Base-by-base conservation (phyloP, 1,140 invertebrate genomes). In the Mercenaria mercenaria region DNA sequence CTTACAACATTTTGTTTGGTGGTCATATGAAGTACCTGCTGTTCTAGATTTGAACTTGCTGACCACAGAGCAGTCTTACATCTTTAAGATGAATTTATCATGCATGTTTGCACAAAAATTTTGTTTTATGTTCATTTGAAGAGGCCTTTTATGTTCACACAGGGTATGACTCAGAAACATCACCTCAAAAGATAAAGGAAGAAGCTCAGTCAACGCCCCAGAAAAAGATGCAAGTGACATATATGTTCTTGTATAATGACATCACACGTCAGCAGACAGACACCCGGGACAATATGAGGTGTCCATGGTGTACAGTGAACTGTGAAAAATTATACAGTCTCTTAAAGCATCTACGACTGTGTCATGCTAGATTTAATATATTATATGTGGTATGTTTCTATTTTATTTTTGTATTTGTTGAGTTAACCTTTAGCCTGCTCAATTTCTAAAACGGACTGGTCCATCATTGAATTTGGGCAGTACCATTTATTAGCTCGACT, bases 161-260 rank as follows among this genome's bases (percentile, higher is more conserved):
- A 77, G 74, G 37, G 29, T 77, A 59, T 37, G 72, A 84, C 11
- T n/a, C n/a, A 20, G 69, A 85, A 59, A 29, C 47, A 20, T 56
- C 56, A 29, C 77, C 77, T 4, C 41, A 59, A 20, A 64, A 52
- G 11, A 79, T 90, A 34, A 92, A 92, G 81, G 92, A 93, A 13
- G 85, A 83, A 50, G 88, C 86, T 85, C 92, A 92, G 69, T 90
- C 77, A 23, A 94, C 94, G 23, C 93, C 93, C 8, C 77, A 90
- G 64, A 95, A 95, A 82, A 92, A 93, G 80, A 90, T 67, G 18
- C 83, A 83, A 67, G 83, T 91, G 94, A 97, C 98, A 96, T 99
- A 99, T 96, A 98, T 99, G 96, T 99, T 99, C 96, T 97, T 99
- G 88, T 99, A 99, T 94, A 99, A 99, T 95, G 99, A 99, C 95